These are phyloP conservation scores for Menura novaehollandiae DNA, from an alignment of 2,113 vertebrate genomes.

Conservation along the genomic window DNA sequence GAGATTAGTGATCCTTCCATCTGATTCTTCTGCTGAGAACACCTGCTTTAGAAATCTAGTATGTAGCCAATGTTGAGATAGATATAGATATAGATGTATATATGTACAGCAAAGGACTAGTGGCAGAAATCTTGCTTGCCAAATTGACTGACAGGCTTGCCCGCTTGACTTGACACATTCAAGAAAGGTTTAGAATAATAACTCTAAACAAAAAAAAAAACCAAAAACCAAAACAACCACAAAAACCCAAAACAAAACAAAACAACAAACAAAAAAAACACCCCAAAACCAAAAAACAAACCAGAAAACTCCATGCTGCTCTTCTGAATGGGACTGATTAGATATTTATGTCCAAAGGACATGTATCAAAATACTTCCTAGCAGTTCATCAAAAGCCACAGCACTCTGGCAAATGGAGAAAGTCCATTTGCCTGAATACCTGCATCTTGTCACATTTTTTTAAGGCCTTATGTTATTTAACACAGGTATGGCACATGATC, in stretches of 20 bases:
- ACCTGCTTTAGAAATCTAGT: not conserved
- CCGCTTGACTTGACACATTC: not conserved
- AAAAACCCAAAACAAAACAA: too few relatives aligned
- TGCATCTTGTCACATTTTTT: not conserved
- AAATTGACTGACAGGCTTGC: not conserved
- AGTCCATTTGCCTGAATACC: not conserved
- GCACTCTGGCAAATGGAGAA: not conserved
- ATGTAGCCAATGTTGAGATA: not conserved
- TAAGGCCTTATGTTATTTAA: not conserved
- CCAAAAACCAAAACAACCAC: too few relatives aligned
- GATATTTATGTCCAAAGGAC: not conserved
- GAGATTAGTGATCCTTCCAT: not conserved
- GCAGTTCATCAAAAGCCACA: not conserved
- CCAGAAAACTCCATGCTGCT: not conserved
- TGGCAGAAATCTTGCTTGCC: not conserved
- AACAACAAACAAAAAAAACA: too few relatives aligned
- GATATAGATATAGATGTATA: not conserved
- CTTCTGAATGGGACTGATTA: not conserved
- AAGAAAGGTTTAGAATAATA: not conserved
- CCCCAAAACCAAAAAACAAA: too few relatives aligned
- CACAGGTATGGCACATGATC: not conserved
- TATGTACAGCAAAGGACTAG: not conserved
- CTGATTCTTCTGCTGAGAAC: not conserved
- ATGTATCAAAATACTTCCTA: not conserved
- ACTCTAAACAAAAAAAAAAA: not conserved